These are phyloP conservation scores for Noctua janthina DNA, from an alignment of 2,888 invertebrate genomes.

Conservation along the genomic window DNA sequence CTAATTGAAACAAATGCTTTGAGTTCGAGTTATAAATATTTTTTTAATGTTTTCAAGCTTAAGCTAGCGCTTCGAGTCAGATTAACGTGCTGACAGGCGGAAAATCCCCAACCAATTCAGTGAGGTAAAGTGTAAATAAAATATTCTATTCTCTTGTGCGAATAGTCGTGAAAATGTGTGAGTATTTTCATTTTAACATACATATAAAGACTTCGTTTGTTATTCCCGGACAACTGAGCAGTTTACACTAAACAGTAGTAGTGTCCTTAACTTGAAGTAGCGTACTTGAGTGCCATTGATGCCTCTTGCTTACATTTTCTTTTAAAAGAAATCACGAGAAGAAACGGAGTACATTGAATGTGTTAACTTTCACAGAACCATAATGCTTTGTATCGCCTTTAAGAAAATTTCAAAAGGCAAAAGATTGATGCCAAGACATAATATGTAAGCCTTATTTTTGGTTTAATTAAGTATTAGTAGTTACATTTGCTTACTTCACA, in stretches of 20 bases:
- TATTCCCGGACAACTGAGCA: constrained; percentile 1
- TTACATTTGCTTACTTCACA: neutral
- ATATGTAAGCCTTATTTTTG: neutral
- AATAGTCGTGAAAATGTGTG: neutral
- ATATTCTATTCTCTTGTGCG: neutral
- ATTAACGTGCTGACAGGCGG: neutral
- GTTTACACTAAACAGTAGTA: constrained; percentile 3
- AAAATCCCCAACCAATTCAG: neutral
- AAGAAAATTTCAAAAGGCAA: neutral
- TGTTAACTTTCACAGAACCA: neutral
- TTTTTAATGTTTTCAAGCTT: neutral
- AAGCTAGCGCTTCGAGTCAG: neutral
- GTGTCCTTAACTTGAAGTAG: constrained; percentile 5
- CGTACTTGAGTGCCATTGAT: constrained; percentile 7
- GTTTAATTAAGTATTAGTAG: neutral
- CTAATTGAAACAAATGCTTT: too few species aligned
- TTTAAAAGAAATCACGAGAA: constrained; percentile 3
- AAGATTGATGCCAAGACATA: too few species aligned
- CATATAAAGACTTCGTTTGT: neutral
- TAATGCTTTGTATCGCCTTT: neutral
- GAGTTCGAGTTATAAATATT: neutral
- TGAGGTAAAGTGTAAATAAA: neutral
- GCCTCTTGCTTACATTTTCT: neutral
- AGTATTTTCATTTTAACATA: neutral
- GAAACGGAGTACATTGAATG: neutral